Evolutionary conservation across 1,140 invertebrate genomes (phyloP).

Genomic region (Nautilus pompilius): DNA sequence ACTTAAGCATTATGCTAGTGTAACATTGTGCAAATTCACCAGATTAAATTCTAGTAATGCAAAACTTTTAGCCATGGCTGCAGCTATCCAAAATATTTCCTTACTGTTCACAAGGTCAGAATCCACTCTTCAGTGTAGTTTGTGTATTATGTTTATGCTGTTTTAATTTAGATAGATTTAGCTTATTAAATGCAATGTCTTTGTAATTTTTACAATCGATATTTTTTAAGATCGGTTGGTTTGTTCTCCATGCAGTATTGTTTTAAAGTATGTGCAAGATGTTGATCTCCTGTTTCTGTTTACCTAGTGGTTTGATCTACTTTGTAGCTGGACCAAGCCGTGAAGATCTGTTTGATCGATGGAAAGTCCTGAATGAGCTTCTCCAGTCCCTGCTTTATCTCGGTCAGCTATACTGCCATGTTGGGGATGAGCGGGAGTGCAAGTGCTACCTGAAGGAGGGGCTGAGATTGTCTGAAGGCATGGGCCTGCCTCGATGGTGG

Average conservation of each 20-base stretch:
- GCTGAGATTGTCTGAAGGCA: slow-evolving; percentile 12
- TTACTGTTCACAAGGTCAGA: too few species aligned
- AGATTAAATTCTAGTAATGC: too few species aligned
- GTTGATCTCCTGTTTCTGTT: neutral
- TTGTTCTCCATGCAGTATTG: neutral
- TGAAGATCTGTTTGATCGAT: slow-evolving; percentile 12
- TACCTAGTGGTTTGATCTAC: neutral
- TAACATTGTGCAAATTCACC: too few species aligned
- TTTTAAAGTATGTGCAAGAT: neutral
- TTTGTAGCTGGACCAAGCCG: neutral
- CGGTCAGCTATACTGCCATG: slow-evolving; percentile 15
- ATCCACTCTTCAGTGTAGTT: too few species aligned
- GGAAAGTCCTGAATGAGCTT: slow-evolving; percentile 13
- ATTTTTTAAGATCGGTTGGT: neutral
- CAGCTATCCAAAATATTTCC: too few species aligned
- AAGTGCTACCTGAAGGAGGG: slow-evolving; percentile 29
- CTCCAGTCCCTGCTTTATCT: slow-evolving; percentile 19
- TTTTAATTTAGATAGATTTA: too few species aligned
- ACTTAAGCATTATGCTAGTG: too few species aligned
- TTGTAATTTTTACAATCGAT: neutral
- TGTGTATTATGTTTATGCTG: too few species aligned
- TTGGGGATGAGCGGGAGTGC: slow-evolving; percentile 20
- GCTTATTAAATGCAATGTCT: too few species aligned
- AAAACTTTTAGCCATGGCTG: too few species aligned
- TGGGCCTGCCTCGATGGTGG: slow-evolving; percentile 25